Evolutionary conservation across 2,888 invertebrate genomes (phyloP), one percentile per base, ranked within the genome.

Genomic region (Ormia ochracea): DNA sequence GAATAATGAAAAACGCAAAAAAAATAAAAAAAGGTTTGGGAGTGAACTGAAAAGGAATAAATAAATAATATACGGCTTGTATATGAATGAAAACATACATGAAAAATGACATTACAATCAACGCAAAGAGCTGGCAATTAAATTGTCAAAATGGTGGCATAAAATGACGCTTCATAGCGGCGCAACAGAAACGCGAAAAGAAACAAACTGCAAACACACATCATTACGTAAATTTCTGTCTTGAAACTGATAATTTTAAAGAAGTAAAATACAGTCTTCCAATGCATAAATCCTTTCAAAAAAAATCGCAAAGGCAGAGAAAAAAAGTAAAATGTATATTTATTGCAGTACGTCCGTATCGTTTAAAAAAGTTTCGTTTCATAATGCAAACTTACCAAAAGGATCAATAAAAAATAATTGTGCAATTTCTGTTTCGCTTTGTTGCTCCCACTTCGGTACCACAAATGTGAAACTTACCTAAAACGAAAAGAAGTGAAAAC

Each of bases 111-210:
- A 76, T 80, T 80, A 76, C 78, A 72, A 73, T 72, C 43, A 72
- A 63, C 66, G 66, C 66, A 65, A 79, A 65, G 38, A 74, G 69
- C 56, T 66, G 52, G 59, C 79, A 82, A 79, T 82, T 82, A 82
- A 79, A 79, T 70, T 82, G 81, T 82, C 82, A 79, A 82, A 82
- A 77, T 74, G 82, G 74, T 73, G 79, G 79, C 79, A 81, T 81
- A 74, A 81, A 81, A 76, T 79, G 73, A 77, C 78, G 69, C 73
- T 75, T 26, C 28, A 6, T 33, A 43, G 12, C 23, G 23, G 17
- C 41, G 26, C 19, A 54, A 23, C 54, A 59, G 50, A 56, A 33
- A 10, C 21, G 17, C 26, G n/a, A 1, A 28, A 33, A 63, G 2
- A 19, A 17, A 41, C 36, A 58, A 36, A 56, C 23, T 41, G 58